A percentile compares a stretch with the other conserved stretches of the same genome.
phyloP scores from a whole-genome alignment of 2,888 invertebrate genomes.

The Liodrosophila aerea region DNA sequence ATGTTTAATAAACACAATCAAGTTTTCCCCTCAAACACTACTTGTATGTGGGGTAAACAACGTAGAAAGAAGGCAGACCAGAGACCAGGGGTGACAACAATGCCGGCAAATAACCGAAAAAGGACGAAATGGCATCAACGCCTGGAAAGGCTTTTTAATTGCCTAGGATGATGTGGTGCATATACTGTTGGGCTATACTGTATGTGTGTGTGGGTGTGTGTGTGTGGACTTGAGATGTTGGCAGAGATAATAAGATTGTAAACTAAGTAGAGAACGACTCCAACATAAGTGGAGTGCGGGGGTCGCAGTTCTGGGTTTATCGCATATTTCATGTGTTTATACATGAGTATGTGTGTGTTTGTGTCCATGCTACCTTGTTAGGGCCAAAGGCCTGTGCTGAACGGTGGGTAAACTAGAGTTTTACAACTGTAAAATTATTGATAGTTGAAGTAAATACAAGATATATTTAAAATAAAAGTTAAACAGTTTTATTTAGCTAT shows the following conservation, averaged over 20 bases:
- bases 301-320: constrained; percentile 41
- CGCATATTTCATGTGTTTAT: constrained; percentile 40
- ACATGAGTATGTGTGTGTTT: constrained; percentile 3
- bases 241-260: constrained; percentile 71
- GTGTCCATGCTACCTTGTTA: constrained; percentile 30
- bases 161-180: constrained; percentile 53
- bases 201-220: constrained; percentile 9
- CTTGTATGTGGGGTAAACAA: constrained; percentile 19
- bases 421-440: background rate
- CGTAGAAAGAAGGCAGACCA: constrained; percentile 13
- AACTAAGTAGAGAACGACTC: constrained; percentile 56
- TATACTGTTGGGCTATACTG: constrained; percentile 15
- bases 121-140: constrained; percentile 57
- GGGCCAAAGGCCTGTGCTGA: constrained; percentile 34
- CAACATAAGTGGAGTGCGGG: constrained; percentile 10
- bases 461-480: too few relatives aligned
- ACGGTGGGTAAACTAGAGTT: constrained; percentile 1
- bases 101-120: constrained; percentile 48
- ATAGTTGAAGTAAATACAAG: background rate
- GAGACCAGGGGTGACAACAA: constrained; percentile 38
- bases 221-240: constrained; percentile 54
- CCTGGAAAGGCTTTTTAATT: constrained; percentile 68
- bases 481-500: too few relatives aligned
- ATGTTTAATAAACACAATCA: constrained; percentile 76
- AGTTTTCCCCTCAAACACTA: constrained; percentile 38